These are phyloP conservation scores for Seira ritae DNA, from an alignment of 2,888 invertebrate genomes.

Conservation along the genomic window DNA sequence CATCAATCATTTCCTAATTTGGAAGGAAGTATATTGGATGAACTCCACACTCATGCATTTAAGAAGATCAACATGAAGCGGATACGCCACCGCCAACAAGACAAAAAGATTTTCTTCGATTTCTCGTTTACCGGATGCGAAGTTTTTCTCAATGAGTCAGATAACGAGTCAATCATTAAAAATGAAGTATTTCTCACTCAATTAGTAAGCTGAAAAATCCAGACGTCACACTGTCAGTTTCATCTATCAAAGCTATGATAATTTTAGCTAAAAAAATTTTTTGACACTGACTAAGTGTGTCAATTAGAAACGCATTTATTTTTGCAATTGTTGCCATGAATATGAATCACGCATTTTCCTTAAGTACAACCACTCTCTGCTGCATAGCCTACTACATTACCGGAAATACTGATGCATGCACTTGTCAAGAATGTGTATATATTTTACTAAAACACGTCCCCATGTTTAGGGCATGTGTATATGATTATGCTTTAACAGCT, in stretches of 20 bases:
- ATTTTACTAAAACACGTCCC: background rate
- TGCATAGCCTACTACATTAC: no score
- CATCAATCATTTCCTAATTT: slow-evolving; percentile 42
- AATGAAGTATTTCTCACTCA: no score
- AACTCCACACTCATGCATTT: background rate
- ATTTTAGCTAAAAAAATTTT: no score
- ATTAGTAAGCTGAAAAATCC: no score
- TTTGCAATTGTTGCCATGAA: no score
- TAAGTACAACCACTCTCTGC: background rate
- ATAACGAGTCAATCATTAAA: background rate
- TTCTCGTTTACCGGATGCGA: background rate
- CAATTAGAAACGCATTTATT: no score
- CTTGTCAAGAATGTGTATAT: background rate
- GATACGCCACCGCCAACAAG: background rate
- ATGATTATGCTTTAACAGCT: background rate
- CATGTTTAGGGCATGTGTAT: background rate
- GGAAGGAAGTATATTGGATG: slow-evolving; percentile 25
- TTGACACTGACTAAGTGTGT: no score
- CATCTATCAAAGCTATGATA: no score
- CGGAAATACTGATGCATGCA: background rate
- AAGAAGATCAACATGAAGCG: background rate
- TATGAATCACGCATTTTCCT: background rate
- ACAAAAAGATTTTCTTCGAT: background rate
- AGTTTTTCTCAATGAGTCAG: background rate
- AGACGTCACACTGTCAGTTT: no score